A percentile compares a stretch with the other conserved stretches of the same genome.
These are phyloP conservation scores for Odontesthes bonariensis DNA, from an alignment of 2,113 vertebrate genomes.

Conservation along the genomic window DNA sequence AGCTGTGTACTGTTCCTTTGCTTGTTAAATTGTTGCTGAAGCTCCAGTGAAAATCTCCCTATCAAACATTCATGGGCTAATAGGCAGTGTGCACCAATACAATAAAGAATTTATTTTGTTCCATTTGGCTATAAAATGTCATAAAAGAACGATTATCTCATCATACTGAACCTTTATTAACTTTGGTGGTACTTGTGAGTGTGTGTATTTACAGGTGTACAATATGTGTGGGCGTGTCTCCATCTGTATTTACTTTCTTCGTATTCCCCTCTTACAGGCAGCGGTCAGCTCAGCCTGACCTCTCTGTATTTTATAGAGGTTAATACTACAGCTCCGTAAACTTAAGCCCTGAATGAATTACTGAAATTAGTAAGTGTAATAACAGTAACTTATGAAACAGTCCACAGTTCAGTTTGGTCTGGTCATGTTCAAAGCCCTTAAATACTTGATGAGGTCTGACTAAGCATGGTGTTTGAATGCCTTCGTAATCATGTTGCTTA, in stretches of 20 bases:
- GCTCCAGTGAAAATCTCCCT: too few relatives aligned
- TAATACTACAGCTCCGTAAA: constrained; percentile 16
- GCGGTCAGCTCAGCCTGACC: neutral
- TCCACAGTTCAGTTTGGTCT: constrained; percentile 11
- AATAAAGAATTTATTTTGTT: too few relatives aligned
- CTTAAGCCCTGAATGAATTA: neutral
- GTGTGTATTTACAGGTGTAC: neutral
- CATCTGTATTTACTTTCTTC: constrained; percentile 1
- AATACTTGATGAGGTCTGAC: constrained; percentile 31
- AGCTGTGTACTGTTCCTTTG: neutral
- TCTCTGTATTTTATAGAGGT: neutral
- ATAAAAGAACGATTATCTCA: too few relatives aligned
- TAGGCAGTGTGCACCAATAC: too few relatives aligned
- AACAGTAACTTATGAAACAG: constrained; percentile 13
- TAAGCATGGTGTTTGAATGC: constrained; percentile 22
- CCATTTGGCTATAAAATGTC: too few relatives aligned
- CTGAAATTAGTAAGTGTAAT: neutral
- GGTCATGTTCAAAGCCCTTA: constrained; percentile 22
- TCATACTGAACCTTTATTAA: too few relatives aligned
- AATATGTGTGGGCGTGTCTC: neutral
- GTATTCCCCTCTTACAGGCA: neutral
- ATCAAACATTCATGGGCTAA: too few relatives aligned
- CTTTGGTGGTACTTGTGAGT: neutral
- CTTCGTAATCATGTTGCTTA: neutral
- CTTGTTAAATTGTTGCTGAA: neutral